Percentiles rank a stretch among this genome's conserved stretches.
Conservation (phyloP, 2,888 invertebrate genomes). For the Shargacucullia verbasci region DNA sequence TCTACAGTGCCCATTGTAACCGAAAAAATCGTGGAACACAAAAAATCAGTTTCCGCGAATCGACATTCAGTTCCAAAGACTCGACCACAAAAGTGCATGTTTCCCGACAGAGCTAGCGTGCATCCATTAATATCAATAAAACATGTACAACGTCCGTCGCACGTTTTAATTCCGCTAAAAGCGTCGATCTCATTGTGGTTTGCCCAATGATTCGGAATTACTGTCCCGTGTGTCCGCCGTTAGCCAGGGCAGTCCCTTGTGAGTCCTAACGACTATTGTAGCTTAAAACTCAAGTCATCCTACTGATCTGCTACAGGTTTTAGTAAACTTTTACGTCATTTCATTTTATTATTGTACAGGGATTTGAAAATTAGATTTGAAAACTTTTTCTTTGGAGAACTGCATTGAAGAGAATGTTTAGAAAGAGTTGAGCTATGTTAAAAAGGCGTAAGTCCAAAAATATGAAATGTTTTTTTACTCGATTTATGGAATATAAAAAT, state of each 20-base stretch:
- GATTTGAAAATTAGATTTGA: constrained; percentile 39
- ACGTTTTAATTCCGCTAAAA: constrained; percentile 86
- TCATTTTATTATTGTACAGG: constrained; percentile 44
- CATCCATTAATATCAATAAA: constrained; percentile 77
- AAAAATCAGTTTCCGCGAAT: constrained; percentile 20
- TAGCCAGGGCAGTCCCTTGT: constrained; percentile 63
- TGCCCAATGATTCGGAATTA: constrained; percentile 77
- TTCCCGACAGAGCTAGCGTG: constrained; percentile 43
- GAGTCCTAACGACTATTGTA: constrained; percentile 63
- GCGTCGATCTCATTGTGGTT: constrained; percentile 83
- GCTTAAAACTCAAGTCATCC: constrained; percentile 70
- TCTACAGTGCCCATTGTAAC: constrained; percentile 1
- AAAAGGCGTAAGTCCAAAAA: constrained; percentile 17
- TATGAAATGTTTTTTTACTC: background rate
- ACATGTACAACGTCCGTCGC: constrained; percentile 69
- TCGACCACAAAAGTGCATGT: constrained; percentile 44
- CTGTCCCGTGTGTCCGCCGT: constrained; percentile 49
- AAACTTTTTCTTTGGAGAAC: constrained; percentile 35
- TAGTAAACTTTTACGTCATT: constrained; percentile 54
- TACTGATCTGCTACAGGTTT: constrained; percentile 59
- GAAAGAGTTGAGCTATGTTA: background rate
- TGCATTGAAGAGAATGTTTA: constrained; percentile 14
- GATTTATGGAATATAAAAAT: too few relatives aligned
- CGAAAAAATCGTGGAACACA: background rate
- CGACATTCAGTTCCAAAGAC: constrained; percentile 37